Evolutionary conservation across 1,140 invertebrate genomes (phyloP).

Genomic region (Nomia melanderi): DNA sequence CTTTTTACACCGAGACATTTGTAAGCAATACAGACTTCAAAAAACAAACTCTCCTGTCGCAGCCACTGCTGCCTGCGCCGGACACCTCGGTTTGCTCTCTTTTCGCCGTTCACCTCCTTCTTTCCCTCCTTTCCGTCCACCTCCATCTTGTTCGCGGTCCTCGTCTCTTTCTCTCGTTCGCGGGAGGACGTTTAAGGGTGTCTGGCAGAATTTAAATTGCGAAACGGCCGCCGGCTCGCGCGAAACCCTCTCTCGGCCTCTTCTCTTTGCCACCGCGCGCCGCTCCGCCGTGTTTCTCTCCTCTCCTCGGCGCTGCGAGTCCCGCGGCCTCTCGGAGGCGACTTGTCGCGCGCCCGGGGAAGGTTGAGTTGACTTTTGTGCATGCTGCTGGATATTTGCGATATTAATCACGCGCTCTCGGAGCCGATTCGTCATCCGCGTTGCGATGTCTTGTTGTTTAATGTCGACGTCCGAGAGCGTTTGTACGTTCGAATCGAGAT

Average conservation of each 20-base stretch:
- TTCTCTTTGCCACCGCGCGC: not conserved
- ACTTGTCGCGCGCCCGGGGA: too few species aligned
- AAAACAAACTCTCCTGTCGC: conserved; percentile 78
- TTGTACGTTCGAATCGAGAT: too few species aligned
- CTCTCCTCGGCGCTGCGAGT: not conserved
- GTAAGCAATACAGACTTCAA: conserved; percentile 81
- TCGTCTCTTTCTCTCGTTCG: conserved; percentile 17
- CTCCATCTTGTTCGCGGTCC: not conserved
- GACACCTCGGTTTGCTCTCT: conserved; percentile 62
- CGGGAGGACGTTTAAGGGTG: conserved; percentile 63
- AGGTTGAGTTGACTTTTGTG: too few species aligned
- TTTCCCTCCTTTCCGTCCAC: too few species aligned
- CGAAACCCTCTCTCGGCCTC: conserved; percentile 20
- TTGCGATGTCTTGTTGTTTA: too few species aligned
- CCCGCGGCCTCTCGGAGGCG: too few species aligned
- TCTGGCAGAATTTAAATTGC: conserved; percentile 68
- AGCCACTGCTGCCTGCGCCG: conserved; percentile 38
- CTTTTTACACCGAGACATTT: conserved; percentile 81
- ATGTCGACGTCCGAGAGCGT: too few species aligned
- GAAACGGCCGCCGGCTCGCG: conserved; percentile 36
- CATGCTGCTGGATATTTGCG: too few species aligned
- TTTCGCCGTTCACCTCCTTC: conserved; percentile 61
- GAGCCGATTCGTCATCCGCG: too few species aligned
- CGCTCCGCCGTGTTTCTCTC: not conserved
- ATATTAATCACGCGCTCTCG: too few species aligned